phyloP scores from a whole-genome alignment of 2,888 invertebrate species.

The Drosophila engyochracea region DNA sequence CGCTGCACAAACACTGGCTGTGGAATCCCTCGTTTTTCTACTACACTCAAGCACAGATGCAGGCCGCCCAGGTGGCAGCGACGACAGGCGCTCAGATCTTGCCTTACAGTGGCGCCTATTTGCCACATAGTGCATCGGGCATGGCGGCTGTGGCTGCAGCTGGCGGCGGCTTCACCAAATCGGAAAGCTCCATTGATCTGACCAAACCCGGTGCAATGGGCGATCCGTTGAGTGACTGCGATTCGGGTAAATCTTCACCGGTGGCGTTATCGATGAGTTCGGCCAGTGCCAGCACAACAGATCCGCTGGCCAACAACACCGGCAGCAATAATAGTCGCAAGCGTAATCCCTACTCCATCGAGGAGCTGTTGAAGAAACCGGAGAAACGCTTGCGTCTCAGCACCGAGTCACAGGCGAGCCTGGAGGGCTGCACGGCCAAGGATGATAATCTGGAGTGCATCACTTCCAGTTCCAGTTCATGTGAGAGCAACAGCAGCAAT shows the following conservation, averaged over 20 bases:
- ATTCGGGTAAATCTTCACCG: constrained; percentile 85
- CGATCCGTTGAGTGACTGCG: constrained; percentile 84
- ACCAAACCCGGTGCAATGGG: constrained; percentile 76
- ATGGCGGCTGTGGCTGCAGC: constrained; percentile 61
- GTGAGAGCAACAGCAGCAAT: constrained; percentile 62
- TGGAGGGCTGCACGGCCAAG: constrained; percentile 26
- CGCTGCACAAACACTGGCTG: constrained; percentile 85
- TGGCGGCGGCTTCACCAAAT: constrained; percentile 81
- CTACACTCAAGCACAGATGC: constrained; percentile 81
- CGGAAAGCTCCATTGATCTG: constrained; percentile 84
- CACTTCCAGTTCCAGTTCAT: constrained; percentile 69
- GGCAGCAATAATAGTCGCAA: constrained; percentile 83
- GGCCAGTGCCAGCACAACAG: constrained; percentile 19
- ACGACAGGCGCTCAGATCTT: constrained; percentile 74
- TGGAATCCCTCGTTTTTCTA: constrained; percentile 85
- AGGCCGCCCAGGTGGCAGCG: constrained; percentile 62
- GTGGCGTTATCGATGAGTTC: constrained; percentile 69
- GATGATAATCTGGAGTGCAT: constrained; percentile 61
- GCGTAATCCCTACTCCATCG: constrained; percentile 94
- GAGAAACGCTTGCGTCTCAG: constrained; percentile 86
- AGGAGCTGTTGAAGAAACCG: constrained; percentile 93
- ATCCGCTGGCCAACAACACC: constrained; percentile 8
- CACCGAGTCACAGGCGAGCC: constrained; percentile 43
- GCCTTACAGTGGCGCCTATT: constrained; percentile 59
- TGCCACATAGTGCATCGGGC: constrained; percentile 58